Percentiles rank a stretch among this genome's conserved stretches.
phyloP scores from a whole-genome alignment of 2,888 invertebrate species.

The Leptogaster cylindrica region DNA sequence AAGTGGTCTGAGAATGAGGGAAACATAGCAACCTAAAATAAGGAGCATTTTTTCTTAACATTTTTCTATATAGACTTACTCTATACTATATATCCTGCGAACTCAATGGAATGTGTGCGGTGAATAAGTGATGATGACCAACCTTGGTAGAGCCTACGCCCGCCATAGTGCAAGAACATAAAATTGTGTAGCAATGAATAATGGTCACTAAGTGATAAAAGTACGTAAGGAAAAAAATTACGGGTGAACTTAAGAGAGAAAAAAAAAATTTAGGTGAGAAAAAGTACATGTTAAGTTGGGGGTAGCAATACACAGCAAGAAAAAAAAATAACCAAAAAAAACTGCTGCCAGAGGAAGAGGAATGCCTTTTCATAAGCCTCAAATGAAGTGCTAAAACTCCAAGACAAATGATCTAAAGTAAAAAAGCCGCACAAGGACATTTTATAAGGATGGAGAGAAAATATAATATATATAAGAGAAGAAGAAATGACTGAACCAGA shows the following conservation, averaged over 20 bases:
- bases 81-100: too few species aligned
- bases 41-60: too few species aligned
- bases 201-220: constrained; percentile 17
- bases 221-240: background rate
- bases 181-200: constrained; percentile 38
- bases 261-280: background rate
- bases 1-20: too few species aligned
- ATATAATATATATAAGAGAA: too few species aligned
- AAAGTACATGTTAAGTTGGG: background rate
- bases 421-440: background rate
- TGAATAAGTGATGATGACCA: constrained; percentile 31
- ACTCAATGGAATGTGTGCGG: too few species aligned
- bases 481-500: constrained; percentile 36
- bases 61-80: too few species aligned
- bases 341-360: background rate
- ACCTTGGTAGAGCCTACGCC: background rate
- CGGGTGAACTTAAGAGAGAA: background rate
- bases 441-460: constrained; percentile 9
- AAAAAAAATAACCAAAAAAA: constrained; percentile 3
- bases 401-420: constrained; percentile 35
- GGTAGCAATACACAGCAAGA: background rate
- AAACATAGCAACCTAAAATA: too few species aligned
- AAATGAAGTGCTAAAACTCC: constrained; percentile 29
- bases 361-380: constrained; percentile 28
- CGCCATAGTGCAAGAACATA: background rate